These are phyloP conservation scores for Zaprionus inermis DNA, from an alignment of 1,140 invertebrate genomes.

Conservation along the genomic window DNA sequence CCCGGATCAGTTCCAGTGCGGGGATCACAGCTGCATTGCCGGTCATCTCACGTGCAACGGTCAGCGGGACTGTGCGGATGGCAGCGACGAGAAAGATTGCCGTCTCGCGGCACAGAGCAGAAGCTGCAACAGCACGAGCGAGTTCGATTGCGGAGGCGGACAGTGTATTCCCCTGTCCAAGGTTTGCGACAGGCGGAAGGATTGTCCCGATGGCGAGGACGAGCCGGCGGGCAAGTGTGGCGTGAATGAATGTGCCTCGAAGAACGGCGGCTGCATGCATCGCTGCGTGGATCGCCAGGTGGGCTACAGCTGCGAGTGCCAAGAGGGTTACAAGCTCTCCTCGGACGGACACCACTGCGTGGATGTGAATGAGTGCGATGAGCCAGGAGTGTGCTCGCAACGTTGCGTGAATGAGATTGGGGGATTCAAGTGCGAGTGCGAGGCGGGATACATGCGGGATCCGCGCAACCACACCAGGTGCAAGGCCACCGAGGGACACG, in stretches of 20 bases:
- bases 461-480: constrained; percentile 92
- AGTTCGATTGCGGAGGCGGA: constrained; percentile 92
- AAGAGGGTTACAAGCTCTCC: constrained; percentile 88
- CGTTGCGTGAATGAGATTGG: constrained; percentile 96
- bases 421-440: constrained; percentile 96
- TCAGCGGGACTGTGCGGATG: constrained; percentile 91
- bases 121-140: constrained; percentile 88
- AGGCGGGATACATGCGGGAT: constrained; percentile 93
- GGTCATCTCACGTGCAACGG: constrained; percentile 93
- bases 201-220: constrained; percentile 93
- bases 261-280: constrained; percentile 95
- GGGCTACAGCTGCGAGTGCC: constrained; percentile 92
- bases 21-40: constrained; percentile 92
- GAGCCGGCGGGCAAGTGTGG: constrained; percentile 90
- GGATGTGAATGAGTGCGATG: constrained; percentile 96
- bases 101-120: constrained; percentile 6
- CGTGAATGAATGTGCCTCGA: constrained; percentile 90
- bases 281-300: constrained; percentile 90
- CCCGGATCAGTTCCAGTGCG: constrained; percentile 93
- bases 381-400: constrained; percentile 96
- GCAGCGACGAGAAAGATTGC: constrained; percentile 93
- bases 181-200: constrained; percentile 92
- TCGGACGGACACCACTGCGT: constrained; percentile 90
- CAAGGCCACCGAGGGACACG: constrained; percentile 94
- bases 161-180: constrained; percentile 91